Conservation (phyloP, 1,140 invertebrate genomes). For the Coelopa frigida region DNA sequence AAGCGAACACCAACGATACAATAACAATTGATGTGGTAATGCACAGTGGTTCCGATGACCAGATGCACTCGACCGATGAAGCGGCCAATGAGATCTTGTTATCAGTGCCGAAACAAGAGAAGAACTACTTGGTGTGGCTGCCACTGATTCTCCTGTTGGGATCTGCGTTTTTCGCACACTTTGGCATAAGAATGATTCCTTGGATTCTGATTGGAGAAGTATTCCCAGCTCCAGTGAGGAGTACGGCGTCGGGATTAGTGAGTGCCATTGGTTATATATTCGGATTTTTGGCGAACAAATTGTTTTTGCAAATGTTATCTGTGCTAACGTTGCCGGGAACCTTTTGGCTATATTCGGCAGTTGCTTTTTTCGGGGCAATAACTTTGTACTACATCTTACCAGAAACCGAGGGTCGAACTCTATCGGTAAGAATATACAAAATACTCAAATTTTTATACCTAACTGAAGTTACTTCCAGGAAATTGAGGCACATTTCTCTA, state of each 20-base stretch:
- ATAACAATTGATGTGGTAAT: too few species aligned
- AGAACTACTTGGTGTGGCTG: conserved; percentile 55
- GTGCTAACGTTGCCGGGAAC: conserved; percentile 57
- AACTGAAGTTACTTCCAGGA: conserved; percentile 47
- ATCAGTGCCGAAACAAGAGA: conserved; percentile 34
- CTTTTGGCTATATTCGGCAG: conserved; percentile 52
- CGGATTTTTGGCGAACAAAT: conserved; percentile 63
- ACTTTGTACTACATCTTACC: conserved; percentile 49
- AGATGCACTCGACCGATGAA: neutral
- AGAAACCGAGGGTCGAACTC: conserved; percentile 74
- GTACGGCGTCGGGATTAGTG: conserved; percentile 58
- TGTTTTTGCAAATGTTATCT: conserved; percentile 58
- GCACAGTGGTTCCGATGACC: too few species aligned
- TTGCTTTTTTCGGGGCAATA: conserved; percentile 55
- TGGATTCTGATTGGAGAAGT: conserved; percentile 74
- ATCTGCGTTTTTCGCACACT: conserved; percentile 60
- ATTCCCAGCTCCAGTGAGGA: conserved; percentile 57
- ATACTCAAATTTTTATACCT: neutral
- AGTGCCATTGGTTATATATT: conserved; percentile 66
- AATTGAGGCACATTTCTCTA: conserved; percentile 60
- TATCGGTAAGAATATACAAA: conserved; percentile 41
- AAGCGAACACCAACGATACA: too few species aligned
- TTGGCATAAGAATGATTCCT: conserved; percentile 62
- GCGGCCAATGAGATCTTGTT: conserved; percentile 24
- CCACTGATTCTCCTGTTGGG: conserved; percentile 58